Percentiles rank a stretch among this genome's conserved stretches.
These are phyloP conservation scores for Penaeus indicus DNA, from an alignment of 1,140 invertebrate species.

Conservation along the genomic window DNA sequence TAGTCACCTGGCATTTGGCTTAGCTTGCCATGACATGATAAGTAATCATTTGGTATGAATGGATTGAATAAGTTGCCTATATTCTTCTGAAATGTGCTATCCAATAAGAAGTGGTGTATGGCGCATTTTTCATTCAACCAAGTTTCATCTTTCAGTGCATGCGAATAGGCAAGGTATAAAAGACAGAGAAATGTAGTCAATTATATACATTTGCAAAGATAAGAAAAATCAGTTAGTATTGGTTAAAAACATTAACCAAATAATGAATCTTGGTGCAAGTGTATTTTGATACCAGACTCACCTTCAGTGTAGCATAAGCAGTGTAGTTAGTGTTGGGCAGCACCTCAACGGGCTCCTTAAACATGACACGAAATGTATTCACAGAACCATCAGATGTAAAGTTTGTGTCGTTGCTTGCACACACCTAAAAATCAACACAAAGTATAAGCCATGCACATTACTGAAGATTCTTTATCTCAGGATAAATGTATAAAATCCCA, in stretches of 20 bases:
- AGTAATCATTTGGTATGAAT: too few species aligned
- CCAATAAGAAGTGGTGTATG: too few species aligned
- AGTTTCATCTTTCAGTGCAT: too few species aligned
- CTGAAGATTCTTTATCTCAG: too few species aligned
- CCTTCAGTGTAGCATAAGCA: slow-evolving; percentile 85
- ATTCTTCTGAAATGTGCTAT: too few species aligned
- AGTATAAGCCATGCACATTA: too few species aligned
- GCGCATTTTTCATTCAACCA: too few species aligned
- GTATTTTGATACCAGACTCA: slow-evolving; percentile 69
- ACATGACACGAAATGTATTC: slow-evolving; percentile 88
- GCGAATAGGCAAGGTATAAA: slow-evolving; percentile 1
- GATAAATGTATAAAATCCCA: too few species aligned
- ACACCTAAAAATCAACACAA: slow-evolving; percentile 65
- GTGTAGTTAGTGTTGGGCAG: slow-evolving; percentile 85
- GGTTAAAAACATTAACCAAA: neutral
- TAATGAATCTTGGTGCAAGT: neutral
- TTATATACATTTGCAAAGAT: slow-evolving; percentile 21
- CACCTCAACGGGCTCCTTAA: slow-evolving; percentile 90
- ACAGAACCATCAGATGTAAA: slow-evolving; percentile 87
- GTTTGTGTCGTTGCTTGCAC: slow-evolving; percentile 82
- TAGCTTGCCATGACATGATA: too few species aligned
- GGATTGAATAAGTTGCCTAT: too few species aligned
- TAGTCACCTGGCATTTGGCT: too few species aligned
- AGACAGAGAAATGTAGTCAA: too few species aligned
- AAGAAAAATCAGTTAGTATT: neutral